These are phyloP conservation scores for Gryon sp. DNA, from an alignment of 1,140 invertebrate species.

Conservation along the genomic window DNA sequence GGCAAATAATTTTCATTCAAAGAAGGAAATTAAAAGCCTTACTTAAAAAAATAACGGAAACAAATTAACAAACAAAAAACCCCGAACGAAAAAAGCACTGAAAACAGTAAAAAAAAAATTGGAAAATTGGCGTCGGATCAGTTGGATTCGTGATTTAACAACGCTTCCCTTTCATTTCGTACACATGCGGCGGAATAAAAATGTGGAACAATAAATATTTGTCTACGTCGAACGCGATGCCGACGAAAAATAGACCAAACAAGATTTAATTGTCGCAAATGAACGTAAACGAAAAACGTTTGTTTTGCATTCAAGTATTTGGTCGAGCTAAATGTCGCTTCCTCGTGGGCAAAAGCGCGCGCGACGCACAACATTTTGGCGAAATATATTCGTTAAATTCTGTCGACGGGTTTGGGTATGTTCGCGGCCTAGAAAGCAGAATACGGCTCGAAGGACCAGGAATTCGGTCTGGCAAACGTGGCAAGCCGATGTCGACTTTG, in stretches of 20 bases:
- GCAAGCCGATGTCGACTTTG: no score
- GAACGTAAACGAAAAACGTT: conserved; percentile 16
- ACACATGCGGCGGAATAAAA: conserved; percentile 35
- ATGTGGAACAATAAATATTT: conserved; percentile 38
- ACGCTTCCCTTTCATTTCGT: conserved; percentile 2
- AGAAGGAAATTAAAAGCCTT: conserved; percentile 3
- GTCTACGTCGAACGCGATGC: conserved; percentile 11
- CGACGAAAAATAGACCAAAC: conserved; percentile 26
- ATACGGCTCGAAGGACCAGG: no score
- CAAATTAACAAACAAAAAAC: conserved; percentile 4
- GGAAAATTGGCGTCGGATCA: conserved; percentile 4
- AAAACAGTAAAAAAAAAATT: no score
- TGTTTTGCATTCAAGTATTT: conserved; percentile 17
- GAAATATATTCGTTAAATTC: conserved; percentile 33
- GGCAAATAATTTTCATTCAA: no score
- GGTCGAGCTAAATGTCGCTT: neutral
- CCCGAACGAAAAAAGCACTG: neutral
- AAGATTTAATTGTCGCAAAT: conserved; percentile 37
- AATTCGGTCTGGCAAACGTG: no score
- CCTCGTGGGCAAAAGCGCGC: neutral
- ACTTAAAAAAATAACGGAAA: neutral
- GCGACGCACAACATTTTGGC: conserved; percentile 2
- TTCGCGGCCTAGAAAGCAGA: no score
- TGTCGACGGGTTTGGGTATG: conserved; percentile 10
- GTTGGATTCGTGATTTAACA: conserved; percentile 24